Base-by-base conservation (phyloP, 1,140 invertebrate species). In the Brachionus plicatilis region DNA sequence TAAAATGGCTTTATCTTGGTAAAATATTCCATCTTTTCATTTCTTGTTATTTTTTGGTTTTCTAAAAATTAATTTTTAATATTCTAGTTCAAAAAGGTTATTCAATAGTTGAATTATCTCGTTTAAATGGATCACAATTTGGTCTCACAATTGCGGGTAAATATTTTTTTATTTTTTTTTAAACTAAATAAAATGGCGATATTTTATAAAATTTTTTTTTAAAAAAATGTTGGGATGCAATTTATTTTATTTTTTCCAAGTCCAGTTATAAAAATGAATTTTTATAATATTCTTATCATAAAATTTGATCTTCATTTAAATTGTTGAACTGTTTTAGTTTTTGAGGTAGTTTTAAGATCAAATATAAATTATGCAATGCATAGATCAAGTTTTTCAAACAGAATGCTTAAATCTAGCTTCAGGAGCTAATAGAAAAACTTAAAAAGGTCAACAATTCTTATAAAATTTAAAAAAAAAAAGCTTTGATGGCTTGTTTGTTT, bases 21-120 rank as follows among this genome's bases (percentile, higher is more conserved):
- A 65, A 65, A 65, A 3, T 47, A 27, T 65, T 41, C 14, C 27
- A 60, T 8, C 12, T 53, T 41, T 65, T 80, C 78, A 43, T 80
- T 65, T 65, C 47, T 37, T 29, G 50, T 65, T 33, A 80, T 41
- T 78, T 56, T 20, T 53, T 80, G 12, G 9, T 60, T 33, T 43
- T 33, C 17, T 65, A 41, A 80, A n/a, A 37, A 60, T 53, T 60
- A 37, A 43, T 65, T 82, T 82, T 82, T 68, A 65, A 24, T 24
- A 45, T 60, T 82, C 17, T 47, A 82, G 79, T 82, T 37, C 79
- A 82, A 82, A 82, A 82, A 82, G 79, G 79, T 65, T 68, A 82
- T 47, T 82, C 79, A 33, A 6, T 82, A 17, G 79, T 82, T 29
- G 79, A 82, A 45, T 68, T 82, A 43, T 33, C 37, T 29, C 50